phyloP scores from a whole-genome alignment of 2,888 invertebrate genomes.

The Tipula helvola region DNA sequence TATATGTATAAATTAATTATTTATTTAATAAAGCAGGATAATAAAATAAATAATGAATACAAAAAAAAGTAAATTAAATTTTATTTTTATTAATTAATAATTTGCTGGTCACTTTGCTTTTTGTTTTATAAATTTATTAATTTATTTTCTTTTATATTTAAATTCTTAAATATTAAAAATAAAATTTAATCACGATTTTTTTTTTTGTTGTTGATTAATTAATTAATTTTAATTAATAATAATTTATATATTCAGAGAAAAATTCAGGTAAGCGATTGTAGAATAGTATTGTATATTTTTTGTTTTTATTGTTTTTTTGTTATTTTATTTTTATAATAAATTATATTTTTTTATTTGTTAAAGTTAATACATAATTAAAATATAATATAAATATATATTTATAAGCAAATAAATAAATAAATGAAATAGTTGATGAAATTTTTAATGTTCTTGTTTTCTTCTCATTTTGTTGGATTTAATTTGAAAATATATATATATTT shows the following conservation, averaged over 20 bases:
- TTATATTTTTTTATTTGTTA: not conserved
- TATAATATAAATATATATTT: not conserved
- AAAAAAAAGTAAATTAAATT: not conserved
- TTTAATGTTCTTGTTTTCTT: not conserved
- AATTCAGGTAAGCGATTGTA: conserved; percentile 4
- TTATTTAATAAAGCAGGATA: not conserved
- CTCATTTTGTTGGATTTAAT: not conserved
- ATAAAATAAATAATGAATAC: not conserved
- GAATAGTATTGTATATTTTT: not conserved
- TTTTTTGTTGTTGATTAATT: not conserved
- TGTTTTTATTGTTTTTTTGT: not conserved
- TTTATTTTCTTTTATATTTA: not conserved
- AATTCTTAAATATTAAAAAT: not conserved
- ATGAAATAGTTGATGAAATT: not conserved
- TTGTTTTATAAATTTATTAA: not conserved
- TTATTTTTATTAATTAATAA: not conserved
- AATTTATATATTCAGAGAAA: not conserved
- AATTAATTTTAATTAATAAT: not conserved
- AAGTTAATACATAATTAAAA: not conserved
- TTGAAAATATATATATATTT: conserved; percentile 7
- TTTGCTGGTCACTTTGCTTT: not conserved
- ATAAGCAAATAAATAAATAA: not conserved
- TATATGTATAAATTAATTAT: not conserved
- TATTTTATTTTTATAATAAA: not conserved
- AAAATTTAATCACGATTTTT: not conserved